phyloP scores from a whole-genome alignment of 2,888 invertebrate genomes.

The Girardia tigrina region DNA sequence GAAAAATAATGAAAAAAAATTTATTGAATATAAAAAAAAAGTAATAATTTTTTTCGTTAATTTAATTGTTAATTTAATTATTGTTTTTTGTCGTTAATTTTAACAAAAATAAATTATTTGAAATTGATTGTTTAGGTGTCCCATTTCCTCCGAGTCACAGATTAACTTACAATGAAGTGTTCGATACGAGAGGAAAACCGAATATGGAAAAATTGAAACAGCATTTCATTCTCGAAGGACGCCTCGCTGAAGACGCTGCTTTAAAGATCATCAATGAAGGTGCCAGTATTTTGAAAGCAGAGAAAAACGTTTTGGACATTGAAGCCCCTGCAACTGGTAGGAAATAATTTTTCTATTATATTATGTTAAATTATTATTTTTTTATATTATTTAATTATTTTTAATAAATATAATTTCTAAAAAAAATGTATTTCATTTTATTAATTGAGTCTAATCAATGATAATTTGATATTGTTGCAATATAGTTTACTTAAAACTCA shows the following conservation, averaged over 20 bases:
- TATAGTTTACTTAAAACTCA: too few relatives aligned
- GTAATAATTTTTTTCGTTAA: not conserved
- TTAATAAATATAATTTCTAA: too few relatives aligned
- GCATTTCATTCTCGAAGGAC: conserved; percentile 94
- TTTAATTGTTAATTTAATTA: not conserved
- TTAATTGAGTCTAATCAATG: too few relatives aligned
- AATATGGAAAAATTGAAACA: conserved; percentile 91
- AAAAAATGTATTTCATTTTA: too few relatives aligned
- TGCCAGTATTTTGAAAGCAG: conserved; percentile 68
- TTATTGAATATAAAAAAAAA: not conserved
- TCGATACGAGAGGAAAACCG: conserved; percentile 80
- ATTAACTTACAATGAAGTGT: conserved; percentile 83
- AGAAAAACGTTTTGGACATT: conserved; percentile 99
- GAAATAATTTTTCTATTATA: too few relatives aligned
- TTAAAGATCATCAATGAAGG: conserved; percentile 95
- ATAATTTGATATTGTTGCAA: too few relatives aligned
- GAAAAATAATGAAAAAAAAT: not conserved
- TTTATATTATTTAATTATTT: too few relatives aligned
- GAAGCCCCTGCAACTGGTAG: conserved; percentile 88
- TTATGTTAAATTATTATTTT: too few relatives aligned
- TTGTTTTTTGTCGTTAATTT: too few relatives aligned
- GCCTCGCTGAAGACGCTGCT: conserved; percentile 92
- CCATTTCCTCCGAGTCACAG: conserved; percentile 97
- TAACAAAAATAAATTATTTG: not conserved
- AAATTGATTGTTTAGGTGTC: conserved; percentile 60